These are phyloP conservation scores for Sebastiscus tertius DNA, from an alignment of 2,797 vertebrate species.

Conservation along the genomic window DNA sequence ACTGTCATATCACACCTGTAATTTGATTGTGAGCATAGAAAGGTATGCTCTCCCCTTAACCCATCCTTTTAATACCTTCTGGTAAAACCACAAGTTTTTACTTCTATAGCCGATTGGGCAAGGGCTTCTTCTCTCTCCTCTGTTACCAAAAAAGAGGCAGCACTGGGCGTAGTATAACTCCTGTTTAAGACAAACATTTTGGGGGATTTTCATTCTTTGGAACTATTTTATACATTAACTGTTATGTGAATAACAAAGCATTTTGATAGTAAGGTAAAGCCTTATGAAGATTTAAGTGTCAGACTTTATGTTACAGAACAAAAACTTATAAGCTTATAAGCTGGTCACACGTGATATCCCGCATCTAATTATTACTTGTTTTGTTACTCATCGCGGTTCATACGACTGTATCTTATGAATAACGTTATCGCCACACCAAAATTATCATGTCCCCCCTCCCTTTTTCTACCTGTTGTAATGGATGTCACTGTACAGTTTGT, in stretches of 20 bases:
- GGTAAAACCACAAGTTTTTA: conserved; percentile 44
- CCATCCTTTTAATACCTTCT: conserved; percentile 54
- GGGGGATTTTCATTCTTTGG: conserved; percentile 66
- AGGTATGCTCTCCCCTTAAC: conserved; percentile 60
- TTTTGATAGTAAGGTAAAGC: conserved; percentile 84
- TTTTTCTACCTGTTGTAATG: conserved; percentile 87
- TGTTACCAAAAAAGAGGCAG: conserved; percentile 84
- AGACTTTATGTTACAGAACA: conserved; percentile 78
- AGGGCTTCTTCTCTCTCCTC: conserved; percentile 83
- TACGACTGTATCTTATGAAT: conserved; percentile 78
- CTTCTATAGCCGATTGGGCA: conserved; percentile 76
- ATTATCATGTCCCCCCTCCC: conserved; percentile 70
- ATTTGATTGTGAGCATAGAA: conserved; percentile 75
- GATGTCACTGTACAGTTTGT: conserved; percentile 91
- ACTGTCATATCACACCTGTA: conserved; percentile 66
- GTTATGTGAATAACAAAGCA: conserved; percentile 76
- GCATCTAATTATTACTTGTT: conserved; percentile 74
- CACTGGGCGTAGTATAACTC: conserved; percentile 71
- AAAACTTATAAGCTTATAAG: conserved; percentile 72
- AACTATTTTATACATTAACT: conserved; percentile 74
- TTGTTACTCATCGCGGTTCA: conserved; percentile 79
- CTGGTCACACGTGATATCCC: conserved; percentile 73
- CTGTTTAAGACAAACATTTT: conserved; percentile 72
- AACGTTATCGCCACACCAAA: conserved; percentile 84
- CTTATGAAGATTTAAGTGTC: conserved; percentile 76